A percentile compares a stretch with the other conserved stretches of the same genome.
Evolutionary conservation across 2,888 invertebrate genomes (phyloP).

Genomic region (Aromia moschata): DNA sequence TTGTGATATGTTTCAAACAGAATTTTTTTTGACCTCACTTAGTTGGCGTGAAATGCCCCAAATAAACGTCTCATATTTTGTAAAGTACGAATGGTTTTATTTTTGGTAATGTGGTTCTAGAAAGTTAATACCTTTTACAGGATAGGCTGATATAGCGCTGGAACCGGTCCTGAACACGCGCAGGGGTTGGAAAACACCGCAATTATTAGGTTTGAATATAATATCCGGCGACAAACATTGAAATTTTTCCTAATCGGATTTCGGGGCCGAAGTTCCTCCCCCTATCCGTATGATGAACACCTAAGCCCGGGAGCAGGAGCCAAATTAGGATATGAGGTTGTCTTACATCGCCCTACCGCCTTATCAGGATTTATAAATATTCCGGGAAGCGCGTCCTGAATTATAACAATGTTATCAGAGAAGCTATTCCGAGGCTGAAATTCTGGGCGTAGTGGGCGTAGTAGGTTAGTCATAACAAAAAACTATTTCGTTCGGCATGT

Average conservation of each 20-base stretch:
- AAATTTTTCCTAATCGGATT: conserved; percentile 59
- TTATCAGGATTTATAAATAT: conserved; percentile 1
- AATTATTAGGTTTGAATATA: conserved; percentile 57
- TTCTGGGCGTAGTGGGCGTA: background rate
- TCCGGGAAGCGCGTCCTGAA: background rate
- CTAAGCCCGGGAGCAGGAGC: conserved; percentile 1
- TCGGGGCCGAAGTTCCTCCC: conserved; percentile 53
- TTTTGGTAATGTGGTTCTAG: no score
- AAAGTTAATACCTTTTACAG: no score
- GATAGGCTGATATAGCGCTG: no score
- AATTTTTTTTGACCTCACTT: no score
- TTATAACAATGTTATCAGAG: background rate
- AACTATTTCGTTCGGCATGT: background rate
- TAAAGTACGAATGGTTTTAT: no score
- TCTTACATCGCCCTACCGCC: conserved; percentile 2
- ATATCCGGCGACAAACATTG: conserved; percentile 62
- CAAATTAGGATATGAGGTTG: conserved; percentile 20
- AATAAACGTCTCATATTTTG: no score
- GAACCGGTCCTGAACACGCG: no score
- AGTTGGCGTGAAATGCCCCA: no score
- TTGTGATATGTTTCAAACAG: no score
- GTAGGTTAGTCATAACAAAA: background rate
- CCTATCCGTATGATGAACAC: conserved; percentile 27
- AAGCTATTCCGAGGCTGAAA: background rate
- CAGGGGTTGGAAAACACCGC: conserved; percentile 37